Conservation (phyloP, 2,888 invertebrate species). For the Athalia cordata region DNA sequence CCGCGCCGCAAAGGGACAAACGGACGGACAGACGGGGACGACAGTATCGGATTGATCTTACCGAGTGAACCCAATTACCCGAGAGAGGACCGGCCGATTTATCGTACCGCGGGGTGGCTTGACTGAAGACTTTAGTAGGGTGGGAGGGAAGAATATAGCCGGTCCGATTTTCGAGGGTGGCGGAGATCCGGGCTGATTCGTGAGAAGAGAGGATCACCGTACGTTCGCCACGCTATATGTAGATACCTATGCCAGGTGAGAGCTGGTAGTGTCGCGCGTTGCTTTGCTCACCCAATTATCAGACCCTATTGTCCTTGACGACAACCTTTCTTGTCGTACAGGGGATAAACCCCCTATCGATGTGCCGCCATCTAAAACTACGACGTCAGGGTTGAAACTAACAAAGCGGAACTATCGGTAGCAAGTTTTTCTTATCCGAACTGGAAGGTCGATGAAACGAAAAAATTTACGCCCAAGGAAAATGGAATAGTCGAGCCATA, state of each 20-base stretch:
- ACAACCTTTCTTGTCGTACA: conserved; percentile 57
- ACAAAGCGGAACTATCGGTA: conserved; percentile 31
- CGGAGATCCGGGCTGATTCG: conserved; percentile 31
- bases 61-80: conserved; percentile 73
- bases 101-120: conserved; percentile 66
- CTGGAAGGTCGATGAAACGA: too few relatives aligned
- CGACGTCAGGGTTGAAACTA: background rate
- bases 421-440: background rate
- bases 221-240: background rate
- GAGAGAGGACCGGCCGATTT: conserved; percentile 69
- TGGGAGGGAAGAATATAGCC: conserved; percentile 49
- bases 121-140: conserved; percentile 59
- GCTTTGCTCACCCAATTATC: conserved; percentile 71
- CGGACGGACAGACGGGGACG: conserved; percentile 68
- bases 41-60: conserved; percentile 73
- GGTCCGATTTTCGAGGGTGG: conserved; percentile 50
- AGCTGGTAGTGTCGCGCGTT: conserved; percentile 61
- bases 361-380: conserved; percentile 14
- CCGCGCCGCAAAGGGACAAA: conserved; percentile 46
- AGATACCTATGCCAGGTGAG: conserved; percentile 44
- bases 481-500: background rate
- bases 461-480: background rate
- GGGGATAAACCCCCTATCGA: conserved; percentile 11
- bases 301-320: conserved; percentile 57
- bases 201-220: background rate